Evolutionary conservation across 2,797 vertebrate genomes (phyloP), one percentile per base, ranked within the genome.

Genomic region (Staurois parvus): DNA sequence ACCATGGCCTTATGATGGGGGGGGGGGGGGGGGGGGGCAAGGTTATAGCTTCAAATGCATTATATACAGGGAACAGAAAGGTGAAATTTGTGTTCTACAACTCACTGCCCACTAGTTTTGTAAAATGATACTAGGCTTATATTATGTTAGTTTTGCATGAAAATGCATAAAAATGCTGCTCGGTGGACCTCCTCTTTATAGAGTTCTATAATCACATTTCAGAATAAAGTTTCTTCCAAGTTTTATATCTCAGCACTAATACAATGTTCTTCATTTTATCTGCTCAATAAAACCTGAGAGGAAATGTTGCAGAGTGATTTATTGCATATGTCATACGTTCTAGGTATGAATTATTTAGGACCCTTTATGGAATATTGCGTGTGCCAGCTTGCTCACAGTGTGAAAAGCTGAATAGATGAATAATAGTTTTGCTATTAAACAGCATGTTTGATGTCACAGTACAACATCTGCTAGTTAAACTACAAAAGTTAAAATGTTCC

Each of bases 341-440:
- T 88, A 82, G 89, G 91, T 89, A 89, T 87, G 82, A 76, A 87
- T 91, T 92, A 89, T 79, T 42, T 88, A 90, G 87, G 90, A 75
- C 88, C 83, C 12, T 72, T 89, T 88, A 91, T 90, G 88, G 83
- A 86, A 91, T 91, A 89, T 91, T 90, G 83, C 24, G 85, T 72
- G 88, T 88, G 89, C 88, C 92, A 91, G 91, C 91, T 92, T 90
- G 89, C 87, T 90, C 89, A 89, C 86, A 85, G 87, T 87, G 89
- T 91, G 89, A 89, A 83, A 90, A 92, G 89, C 91, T 84, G 91
- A 93, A 92, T 90, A 93, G 89, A 91, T 93, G 92, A 93, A 92
- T 93, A 92, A 94, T 92, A 92, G 91, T 92, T 92, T 92, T 91
- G 93, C 90, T 92, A 91, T 92, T 91, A 92, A 92, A 90, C 92